Evolutionary conservation across 1,140 invertebrate species (phyloP).

Genomic region (Apis florea): DNA sequence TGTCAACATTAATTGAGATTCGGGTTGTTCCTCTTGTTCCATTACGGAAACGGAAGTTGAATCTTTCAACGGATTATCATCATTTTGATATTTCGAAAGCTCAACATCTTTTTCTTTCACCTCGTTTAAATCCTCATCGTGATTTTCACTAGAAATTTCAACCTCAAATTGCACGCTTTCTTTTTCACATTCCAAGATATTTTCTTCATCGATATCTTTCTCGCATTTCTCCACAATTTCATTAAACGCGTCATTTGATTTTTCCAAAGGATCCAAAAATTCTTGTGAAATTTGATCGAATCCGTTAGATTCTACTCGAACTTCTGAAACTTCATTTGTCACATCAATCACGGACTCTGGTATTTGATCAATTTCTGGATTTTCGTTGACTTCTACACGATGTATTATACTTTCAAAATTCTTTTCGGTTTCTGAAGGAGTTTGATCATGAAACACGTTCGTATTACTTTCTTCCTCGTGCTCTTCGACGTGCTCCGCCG

Average conservation of each 20-base stretch:
- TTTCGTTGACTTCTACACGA: neutral
- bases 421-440: neutral
- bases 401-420: neutral
- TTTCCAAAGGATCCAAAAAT: neutral
- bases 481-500: neutral
- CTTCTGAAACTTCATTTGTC: neutral
- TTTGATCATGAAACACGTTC: neutral
- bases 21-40: neutral
- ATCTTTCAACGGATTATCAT: neutral
- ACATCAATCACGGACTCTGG: too few species aligned
- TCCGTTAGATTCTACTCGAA: neutral
- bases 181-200: neutral
- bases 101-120: neutral
- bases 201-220: neutral
- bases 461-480: neutral
- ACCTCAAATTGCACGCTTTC: neutral
- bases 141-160: neutral
- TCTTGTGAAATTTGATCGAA: neutral
- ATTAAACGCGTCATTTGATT: too few species aligned
- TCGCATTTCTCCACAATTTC: neutral
- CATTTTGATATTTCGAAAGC: neutral
- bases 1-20: slow-evolving; percentile 12
- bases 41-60: neutral
- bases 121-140: neutral
- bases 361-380: neutral